phyloP scores from a whole-genome alignment of 2,113 vertebrate genomes.

The Gopherus flavomarginatus region DNA sequence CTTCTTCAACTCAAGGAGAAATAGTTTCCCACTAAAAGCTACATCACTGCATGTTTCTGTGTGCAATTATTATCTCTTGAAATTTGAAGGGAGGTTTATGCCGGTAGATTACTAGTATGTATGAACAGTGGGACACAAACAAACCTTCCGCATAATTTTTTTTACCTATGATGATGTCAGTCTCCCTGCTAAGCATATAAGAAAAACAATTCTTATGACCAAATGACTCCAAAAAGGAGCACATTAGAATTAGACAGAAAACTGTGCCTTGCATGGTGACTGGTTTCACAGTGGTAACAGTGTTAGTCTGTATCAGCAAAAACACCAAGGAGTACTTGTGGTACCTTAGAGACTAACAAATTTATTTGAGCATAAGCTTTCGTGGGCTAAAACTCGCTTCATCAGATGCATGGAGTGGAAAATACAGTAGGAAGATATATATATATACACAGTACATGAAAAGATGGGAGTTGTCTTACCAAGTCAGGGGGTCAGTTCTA shows the following conservation, averaged over 20 bases:
- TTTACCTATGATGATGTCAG: fast-evolving
- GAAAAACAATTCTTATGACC: fast-evolving
- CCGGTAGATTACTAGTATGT: background rate
- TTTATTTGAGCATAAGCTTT: no score
- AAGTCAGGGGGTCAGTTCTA: no score
- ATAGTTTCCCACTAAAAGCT: background rate
- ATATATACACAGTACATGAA: no score
- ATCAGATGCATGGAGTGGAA: no score
- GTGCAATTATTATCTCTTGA: background rate
- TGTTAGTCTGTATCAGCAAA: no score
- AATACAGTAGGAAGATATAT: no score
- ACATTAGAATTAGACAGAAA: background rate
- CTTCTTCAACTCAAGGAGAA: background rate
- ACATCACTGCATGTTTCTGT: background rate
- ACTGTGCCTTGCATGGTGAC: background rate
- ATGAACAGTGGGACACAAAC: background rate
- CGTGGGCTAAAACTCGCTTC: no score
- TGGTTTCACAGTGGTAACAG: no score
- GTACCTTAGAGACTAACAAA: no score
- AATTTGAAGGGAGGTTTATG: background rate
- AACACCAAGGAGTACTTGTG: no score
- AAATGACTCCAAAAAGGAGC: background rate
- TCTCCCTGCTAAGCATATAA: background rate
- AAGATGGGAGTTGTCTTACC: no score
- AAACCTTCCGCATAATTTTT: fast-evolving